Evolutionary conservation across 2,113 vertebrate genomes (phyloP), one percentile per base, ranked within the genome.

Genomic region (Grammomys surdaster): DNA sequence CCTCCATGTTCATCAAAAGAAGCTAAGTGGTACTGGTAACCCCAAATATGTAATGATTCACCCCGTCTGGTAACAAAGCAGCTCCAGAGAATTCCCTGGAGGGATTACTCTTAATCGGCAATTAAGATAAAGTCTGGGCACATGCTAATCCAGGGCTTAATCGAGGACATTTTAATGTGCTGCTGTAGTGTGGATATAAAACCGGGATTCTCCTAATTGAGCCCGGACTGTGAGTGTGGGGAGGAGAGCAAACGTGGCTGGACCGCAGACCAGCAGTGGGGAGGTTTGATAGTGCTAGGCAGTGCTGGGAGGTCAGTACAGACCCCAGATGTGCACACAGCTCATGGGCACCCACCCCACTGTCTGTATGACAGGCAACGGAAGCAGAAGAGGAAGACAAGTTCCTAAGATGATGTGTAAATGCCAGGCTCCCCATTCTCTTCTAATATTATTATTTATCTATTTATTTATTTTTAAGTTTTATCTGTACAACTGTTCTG

Each of bases 91-190:
- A 95, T 89, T 97, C 96, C 85, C 92, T 63, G 72, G 96, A 89
- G 94, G 97, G 96, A 97, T 96, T 97, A 97, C 95, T 97, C 94
- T 95, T 96, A 97, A 97, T 97, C 98, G 46, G 89, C 96, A 98
- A 95, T 97, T 97, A 97, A 97, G 96, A 98, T 97, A 97, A 97
- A 97, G 95, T 95, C 91, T 88, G 75, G 95, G 92, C 96, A 95
- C 97, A 81, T 94, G 93, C 97, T 97, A 96, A 98, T 97, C 96
- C 96, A 96, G 93, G 94, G 95, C 89, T 98, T 98, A 95, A 97
- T 97, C 96, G 3, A 85, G 95, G 96, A 95, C 94, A 97, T 97
- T 97, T 97, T 96, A 97, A 97, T 96, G 97, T 95, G 89, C 75
- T 93, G 95, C 96, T 95, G 70, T 90, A 82, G 46, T 94, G 88